These are phyloP conservation scores for Pogonomyrmex californicus DNA, from an alignment of 1,140 invertebrate species.

Conservation along the genomic window DNA sequence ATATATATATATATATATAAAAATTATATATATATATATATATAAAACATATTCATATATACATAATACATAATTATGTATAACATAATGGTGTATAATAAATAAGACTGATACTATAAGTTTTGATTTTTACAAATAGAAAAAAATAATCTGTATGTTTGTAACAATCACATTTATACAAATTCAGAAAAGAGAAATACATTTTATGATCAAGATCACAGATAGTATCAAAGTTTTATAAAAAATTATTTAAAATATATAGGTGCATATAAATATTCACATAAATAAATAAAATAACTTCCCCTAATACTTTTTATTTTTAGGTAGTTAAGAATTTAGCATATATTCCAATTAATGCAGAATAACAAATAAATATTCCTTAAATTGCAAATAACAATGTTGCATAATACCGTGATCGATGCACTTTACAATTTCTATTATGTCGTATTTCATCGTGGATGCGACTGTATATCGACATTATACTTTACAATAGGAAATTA, in stretches of 20 bases:
- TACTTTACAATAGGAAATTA: neutral
- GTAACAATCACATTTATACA: neutral
- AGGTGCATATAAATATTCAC: neutral
- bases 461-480: neutral
- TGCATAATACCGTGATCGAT: slow-evolving; percentile 13
- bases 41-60: neutral
- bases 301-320: neutral
- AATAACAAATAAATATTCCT: neutral
- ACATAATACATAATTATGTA: neutral
- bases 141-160: neutral
- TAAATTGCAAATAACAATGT: slow-evolving; percentile 27
- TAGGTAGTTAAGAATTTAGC: slow-evolving; percentile 8
- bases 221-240: slow-evolving; percentile 40
- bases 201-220: neutral
- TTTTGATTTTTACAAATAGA: neutral
- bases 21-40: too few species aligned
- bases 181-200: neutral
- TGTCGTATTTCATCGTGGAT: neutral
- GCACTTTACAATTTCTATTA: slow-evolving; percentile 3
- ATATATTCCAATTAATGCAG: neutral
- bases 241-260: slow-evolving; percentile 1
- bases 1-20: too few species aligned
- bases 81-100: too few species aligned
- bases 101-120: neutral
- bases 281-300: neutral